A percentile compares a stretch with the other conserved stretches of the same genome.
These are phyloP conservation scores for Tachycineta bicolor DNA, from an alignment of 2,113 vertebrate genomes.

Conservation along the genomic window DNA sequence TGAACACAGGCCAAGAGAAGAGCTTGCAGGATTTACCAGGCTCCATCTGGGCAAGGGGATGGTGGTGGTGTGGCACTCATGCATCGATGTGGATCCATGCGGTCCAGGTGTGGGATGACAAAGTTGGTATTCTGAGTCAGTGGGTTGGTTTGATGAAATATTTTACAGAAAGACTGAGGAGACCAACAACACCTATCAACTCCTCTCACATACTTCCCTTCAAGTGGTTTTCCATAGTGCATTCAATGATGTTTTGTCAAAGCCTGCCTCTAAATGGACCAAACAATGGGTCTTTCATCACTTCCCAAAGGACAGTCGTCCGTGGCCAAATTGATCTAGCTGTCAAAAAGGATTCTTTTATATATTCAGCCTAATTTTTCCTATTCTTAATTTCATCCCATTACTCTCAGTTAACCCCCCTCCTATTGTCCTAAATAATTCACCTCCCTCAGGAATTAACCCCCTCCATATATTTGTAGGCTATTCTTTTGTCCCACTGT, in stretches of 20 bases:
- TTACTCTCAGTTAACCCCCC: constrained; percentile 44
- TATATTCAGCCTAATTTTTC: constrained; percentile 31
- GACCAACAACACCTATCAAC: neutral
- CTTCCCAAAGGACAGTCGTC: neutral
- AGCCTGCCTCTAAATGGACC: neutral
- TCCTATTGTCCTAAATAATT: constrained; percentile 61
- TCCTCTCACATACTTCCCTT: neutral
- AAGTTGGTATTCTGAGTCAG: neutral
- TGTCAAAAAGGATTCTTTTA: constrained; percentile 8
- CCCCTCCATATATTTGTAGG: constrained; percentile 20
- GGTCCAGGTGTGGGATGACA: neutral
- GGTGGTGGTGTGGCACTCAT: neutral
- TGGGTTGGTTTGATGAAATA: neutral
- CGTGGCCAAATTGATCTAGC: constrained; percentile 3
- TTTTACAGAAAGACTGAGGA: neutral
- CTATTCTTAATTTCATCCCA: constrained; percentile 44
- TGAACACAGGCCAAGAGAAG: accelerated
- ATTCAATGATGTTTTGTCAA: neutral
- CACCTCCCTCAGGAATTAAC: constrained; percentile 47
- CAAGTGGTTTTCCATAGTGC: neutral
- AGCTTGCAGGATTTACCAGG: neutral
- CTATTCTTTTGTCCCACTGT: constrained; percentile 45
- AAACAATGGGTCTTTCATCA: neutral
- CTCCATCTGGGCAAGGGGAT: neutral
- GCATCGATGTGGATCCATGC: accelerated